Evolutionary conservation across 2,888 invertebrate species (phyloP).

Genomic region (Stegana nigrithorax): DNA sequence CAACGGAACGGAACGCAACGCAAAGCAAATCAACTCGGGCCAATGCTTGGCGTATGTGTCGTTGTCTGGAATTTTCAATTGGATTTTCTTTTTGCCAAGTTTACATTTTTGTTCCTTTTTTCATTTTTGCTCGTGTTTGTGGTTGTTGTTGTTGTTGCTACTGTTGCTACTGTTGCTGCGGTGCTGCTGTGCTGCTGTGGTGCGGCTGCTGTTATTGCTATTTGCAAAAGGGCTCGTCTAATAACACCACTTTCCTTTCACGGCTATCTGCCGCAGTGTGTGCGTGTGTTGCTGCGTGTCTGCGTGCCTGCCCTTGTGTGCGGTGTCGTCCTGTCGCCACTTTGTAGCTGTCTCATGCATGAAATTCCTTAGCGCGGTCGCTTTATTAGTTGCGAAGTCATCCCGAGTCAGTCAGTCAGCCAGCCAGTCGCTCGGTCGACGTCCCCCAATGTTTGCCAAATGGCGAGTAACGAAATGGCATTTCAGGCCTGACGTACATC

Average conservation of each 20-base stretch:
- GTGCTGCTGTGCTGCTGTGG: neutral
- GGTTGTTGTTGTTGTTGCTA: no score
- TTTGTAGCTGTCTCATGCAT: constrained; percentile 21
- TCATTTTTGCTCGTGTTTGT: neutral
- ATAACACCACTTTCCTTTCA: no score
- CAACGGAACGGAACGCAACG: no score
- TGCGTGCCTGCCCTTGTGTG: no score
- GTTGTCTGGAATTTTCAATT: constrained; percentile 23
- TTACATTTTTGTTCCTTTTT: neutral
- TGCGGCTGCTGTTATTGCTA: neutral
- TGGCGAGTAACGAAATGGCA: neutral
- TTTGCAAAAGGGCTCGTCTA: neutral
- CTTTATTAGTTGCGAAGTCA: constrained; percentile 21
- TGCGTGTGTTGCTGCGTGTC: no score
- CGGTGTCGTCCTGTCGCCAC: constrained; percentile 13
- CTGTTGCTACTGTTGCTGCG: no score
- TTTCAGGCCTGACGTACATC: no score
- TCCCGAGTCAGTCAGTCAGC: no score
- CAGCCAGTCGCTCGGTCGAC: neutral
- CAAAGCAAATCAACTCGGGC: no score
- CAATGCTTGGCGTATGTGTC: no score
- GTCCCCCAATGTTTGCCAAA: neutral
- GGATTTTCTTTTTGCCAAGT: constrained; percentile 12
- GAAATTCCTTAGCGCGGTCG: constrained; percentile 21
- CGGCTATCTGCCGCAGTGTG: no score